Conservation (phyloP, 2,797 vertebrate genomes). For the Phylloscopus collybita region DNA sequence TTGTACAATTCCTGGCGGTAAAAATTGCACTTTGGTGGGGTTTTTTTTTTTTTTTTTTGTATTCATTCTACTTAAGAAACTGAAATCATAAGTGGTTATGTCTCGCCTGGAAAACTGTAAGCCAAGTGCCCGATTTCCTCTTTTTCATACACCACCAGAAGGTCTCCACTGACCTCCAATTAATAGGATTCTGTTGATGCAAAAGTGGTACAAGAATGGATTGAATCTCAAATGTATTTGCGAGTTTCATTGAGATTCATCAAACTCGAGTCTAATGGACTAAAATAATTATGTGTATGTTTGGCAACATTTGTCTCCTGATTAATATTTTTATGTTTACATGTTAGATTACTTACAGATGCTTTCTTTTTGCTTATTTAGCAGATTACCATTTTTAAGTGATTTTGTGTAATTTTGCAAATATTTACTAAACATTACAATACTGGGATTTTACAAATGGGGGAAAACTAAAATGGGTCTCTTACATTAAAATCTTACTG, state of each 20-base stretch:
- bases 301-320: constrained; percentile 22
- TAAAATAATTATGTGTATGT: constrained; percentile 14
- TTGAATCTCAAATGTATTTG: not conserved
- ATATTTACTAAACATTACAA: constrained; percentile 5
- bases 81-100: constrained; percentile 23
- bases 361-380: constrained; percentile 31
- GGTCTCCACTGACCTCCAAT: not conserved
- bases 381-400: constrained; percentile 26
- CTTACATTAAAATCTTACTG: not conserved
- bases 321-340: constrained; percentile 40
- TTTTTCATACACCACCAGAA: not conserved
- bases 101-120: constrained; percentile 13
- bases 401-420: constrained; percentile 21
- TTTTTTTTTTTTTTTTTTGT: not conserved
- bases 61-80: constrained; percentile 16
- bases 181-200: not conserved
- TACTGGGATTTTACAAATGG: not conserved
- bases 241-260: not conserved
- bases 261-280: constrained; percentile 6
- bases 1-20: constrained; percentile 48
- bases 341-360: constrained; percentile 45
- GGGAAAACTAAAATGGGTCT: not conserved
- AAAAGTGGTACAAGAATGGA: not conserved
- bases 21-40: constrained; percentile 4
- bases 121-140: not conserved